A percentile compares a stretch with the other conserved stretches of the same genome.
Conservation (phyloP, 2,888 invertebrate genomes). For the Blastobasis adustella region DNA sequence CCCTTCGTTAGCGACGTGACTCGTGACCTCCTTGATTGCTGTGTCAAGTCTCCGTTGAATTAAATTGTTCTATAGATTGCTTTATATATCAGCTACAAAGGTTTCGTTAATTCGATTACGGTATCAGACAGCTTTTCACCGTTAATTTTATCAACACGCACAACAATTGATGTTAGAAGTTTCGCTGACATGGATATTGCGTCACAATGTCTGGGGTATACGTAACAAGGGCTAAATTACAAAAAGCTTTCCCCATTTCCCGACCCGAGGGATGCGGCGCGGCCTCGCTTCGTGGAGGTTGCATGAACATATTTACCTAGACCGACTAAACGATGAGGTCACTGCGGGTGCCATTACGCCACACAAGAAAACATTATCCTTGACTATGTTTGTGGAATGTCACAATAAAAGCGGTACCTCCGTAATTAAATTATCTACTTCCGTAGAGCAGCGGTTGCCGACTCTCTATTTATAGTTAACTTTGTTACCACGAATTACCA, state of each 20-base stretch:
- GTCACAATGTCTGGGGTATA: conserved; percentile 27
- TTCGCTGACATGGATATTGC: conserved; percentile 22
- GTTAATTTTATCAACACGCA: too few species aligned
- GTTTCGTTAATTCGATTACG: too few species aligned
- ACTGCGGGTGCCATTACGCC: conserved; percentile 23
- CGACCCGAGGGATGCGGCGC: conserved; percentile 27
- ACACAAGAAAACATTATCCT: conserved; percentile 15
- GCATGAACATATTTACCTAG: conserved; percentile 39
- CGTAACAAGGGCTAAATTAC: conserved; percentile 31
- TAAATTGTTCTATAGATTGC: not conserved
- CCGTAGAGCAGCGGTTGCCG: too few species aligned
- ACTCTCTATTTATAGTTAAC: conserved; percentile 4
- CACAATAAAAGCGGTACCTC: conserved; percentile 7
- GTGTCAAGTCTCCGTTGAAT: conserved; percentile 29
- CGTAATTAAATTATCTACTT: not conserved
- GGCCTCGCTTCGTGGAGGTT: conserved; percentile 45
- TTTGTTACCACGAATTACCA: conserved; percentile 20
- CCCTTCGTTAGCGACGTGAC: conserved; percentile 52
- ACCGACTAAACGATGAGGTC: conserved; percentile 35
- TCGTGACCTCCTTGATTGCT: conserved; percentile 51
- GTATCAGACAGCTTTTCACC: too few species aligned
- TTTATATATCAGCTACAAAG: too few species aligned
- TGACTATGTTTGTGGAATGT: conserved; percentile 8
- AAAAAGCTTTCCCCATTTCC: conserved; percentile 48
- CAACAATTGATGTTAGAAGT: conserved; percentile 13